Base-by-base conservation (phyloP, 1,140 invertebrate genomes). In the Cotesia glomerata region DNA sequence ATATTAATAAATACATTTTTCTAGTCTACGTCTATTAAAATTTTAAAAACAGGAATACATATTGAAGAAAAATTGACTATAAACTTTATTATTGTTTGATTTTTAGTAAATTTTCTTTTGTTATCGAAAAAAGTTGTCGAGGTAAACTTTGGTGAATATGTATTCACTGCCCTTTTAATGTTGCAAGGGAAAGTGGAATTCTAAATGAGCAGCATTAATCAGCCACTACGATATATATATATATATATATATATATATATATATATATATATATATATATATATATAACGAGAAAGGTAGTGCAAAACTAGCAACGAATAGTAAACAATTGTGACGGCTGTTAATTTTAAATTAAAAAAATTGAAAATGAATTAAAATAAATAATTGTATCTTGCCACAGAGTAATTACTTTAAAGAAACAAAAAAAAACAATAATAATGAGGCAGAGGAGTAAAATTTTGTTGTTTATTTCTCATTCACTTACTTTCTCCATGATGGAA, bases 401-500 rank as follows among this genome's bases (percentile, higher is more conserved):
- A 49, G 66, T 26, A 56, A 58, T 65, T 9, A 54, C 58, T 56
- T 26, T 26, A 26, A 54, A 5, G 5, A 65, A 65, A 49, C 8
- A 65, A 65, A 71, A 52, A 71, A 71, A 26, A 26, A 26, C 26
- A 26, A 26, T 26, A 26, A 45, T 45, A 45, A 65, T 56, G 14
- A 72, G 70, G 70, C 70, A 49, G 52, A 65, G 63, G 63, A 72
- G 63, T 58, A 72, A 56, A 68, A 36, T 65, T 36, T 63, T 45
- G 39, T 45, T 45, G 4, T 45, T 66, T 52, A 58, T 36, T 32
- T 58, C 76, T 81, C 79, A 73, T 85, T 86, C 84, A 88, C 87
- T 88, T 88, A 88, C 87, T 87, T 88, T 87, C 82, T 88, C 87
- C 87, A 88, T 77, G 84, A 83, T 85, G 87, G 86, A 84, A 87